Evolutionary conservation across 1,140 invertebrate genomes (phyloP).

Genomic region (Scaptomyza graminum): DNA sequence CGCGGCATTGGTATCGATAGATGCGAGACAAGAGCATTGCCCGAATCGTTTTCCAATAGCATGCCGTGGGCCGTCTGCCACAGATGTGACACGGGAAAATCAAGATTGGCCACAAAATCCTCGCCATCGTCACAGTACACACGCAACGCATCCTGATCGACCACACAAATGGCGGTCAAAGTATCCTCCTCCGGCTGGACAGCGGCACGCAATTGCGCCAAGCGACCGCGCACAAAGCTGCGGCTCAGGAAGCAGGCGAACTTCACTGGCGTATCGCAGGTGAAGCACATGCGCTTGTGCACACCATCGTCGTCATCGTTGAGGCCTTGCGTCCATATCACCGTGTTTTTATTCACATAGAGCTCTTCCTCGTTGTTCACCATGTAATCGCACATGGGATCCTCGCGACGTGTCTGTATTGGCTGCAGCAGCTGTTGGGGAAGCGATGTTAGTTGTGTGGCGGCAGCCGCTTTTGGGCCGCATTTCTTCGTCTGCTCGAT

Average conservation of each 20-base stretch:
- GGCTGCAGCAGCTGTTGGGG: slow-evolving; percentile 51
- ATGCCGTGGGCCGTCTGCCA: slow-evolving; percentile 92
- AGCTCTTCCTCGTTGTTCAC: slow-evolving; percentile 92
- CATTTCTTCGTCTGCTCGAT: slow-evolving; percentile 66
- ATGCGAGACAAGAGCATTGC: slow-evolving; percentile 67
- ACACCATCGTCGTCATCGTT: slow-evolving; percentile 71
- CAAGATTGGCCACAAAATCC: slow-evolving; percentile 92
- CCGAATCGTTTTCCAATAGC: slow-evolving; percentile 88
- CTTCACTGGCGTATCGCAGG: slow-evolving; percentile 90
- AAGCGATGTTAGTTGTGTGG: slow-evolving; percentile 63
- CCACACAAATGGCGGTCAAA: slow-evolving; percentile 75
- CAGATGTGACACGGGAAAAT: slow-evolving; percentile 91
- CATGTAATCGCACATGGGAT: slow-evolving; percentile 76
- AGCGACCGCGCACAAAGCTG: slow-evolving; percentile 89
- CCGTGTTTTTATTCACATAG: slow-evolving; percentile 93
- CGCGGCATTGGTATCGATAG: slow-evolving; percentile 85
- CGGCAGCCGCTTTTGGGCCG: slow-evolving; percentile 59
- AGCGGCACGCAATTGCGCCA: slow-evolving; percentile 57
- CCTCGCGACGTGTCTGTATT: slow-evolving; percentile 30
- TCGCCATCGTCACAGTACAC: slow-evolving; percentile 92
- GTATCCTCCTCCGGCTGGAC: slow-evolving; percentile 54
- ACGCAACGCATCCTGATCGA: slow-evolving; percentile 89
- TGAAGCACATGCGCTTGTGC: slow-evolving; percentile 89
- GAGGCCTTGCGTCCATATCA: slow-evolving; percentile 88
- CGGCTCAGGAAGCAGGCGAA: slow-evolving; percentile 89